Conservation (phyloP, 2,888 invertebrate genomes). For the Heteromyza rotundicornis region DNA sequence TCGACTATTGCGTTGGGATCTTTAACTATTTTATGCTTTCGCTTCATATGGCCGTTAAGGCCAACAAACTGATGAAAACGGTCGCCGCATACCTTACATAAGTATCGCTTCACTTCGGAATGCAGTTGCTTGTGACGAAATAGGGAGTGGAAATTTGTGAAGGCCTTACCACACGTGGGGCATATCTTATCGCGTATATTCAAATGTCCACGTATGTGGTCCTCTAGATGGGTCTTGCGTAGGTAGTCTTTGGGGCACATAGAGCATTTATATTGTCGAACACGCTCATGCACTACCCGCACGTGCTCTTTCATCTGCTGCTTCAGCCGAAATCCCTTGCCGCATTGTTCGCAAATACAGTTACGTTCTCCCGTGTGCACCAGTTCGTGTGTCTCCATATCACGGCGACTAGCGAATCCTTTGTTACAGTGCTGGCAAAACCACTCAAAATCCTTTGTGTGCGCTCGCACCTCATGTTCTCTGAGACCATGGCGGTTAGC, state of each 20-base stretch:
- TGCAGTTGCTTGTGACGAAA: constrained; percentile 53
- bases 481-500: neutral
- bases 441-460: constrained; percentile 20
- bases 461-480: constrained; percentile 18
- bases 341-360: constrained; percentile 15
- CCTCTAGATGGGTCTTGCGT: constrained; percentile 46
- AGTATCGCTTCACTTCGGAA: constrained; percentile 51
- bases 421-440: constrained; percentile 12
- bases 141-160: constrained; percentile 49
- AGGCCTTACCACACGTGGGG: constrained; percentile 51
- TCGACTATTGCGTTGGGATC: too few species aligned
- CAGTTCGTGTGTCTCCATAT: constrained; percentile 19
- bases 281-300: constrained; percentile 18
- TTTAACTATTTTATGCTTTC: too few species aligned
- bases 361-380: constrained; percentile 19
- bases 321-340: constrained; percentile 18
- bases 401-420: constrained; percentile 20
- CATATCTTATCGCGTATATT: constrained; percentile 56
- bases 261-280: constrained; percentile 28
- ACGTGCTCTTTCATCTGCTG: constrained; percentile 20
- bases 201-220: constrained; percentile 51
- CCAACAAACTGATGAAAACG: constrained; percentile 55
- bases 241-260: constrained; percentile 50
- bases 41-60: constrained; percentile 54
- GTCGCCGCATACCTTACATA: constrained; percentile 50